phyloP scores from a whole-genome alignment of 2,113 vertebrate species.

The Tachuris rubrigastra region DNA sequence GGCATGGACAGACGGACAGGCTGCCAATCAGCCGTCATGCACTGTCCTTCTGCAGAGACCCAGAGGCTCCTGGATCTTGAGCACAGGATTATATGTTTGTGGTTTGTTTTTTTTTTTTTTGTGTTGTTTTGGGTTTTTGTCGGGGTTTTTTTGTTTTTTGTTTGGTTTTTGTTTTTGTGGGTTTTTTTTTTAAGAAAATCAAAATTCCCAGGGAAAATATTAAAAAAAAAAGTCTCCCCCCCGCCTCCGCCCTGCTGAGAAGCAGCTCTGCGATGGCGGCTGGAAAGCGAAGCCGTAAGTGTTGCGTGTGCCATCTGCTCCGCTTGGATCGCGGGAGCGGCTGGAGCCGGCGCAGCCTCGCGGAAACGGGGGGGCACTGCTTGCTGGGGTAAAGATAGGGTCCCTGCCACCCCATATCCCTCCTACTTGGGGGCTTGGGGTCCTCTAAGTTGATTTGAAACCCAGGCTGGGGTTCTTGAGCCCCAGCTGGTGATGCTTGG shows the following conservation, averaged over 20 bases:
- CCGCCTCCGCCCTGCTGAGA: slow-evolving; percentile 44
- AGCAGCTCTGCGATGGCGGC: slow-evolving; percentile 64
- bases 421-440: rapidly evolving
- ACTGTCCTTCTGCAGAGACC: rapidly evolving
- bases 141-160: too few relatives aligned
- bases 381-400: background rate
- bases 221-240: background rate
- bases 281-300: slow-evolving; percentile 59
- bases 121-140: background rate
- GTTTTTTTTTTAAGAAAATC: background rate
- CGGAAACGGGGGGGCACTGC: background rate
- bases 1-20: background rate
- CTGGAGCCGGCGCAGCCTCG: slow-evolving; percentile 18
- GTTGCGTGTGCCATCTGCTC: slow-evolving; percentile 64
- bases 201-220: slow-evolving; percentile 32
- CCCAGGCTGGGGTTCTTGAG: rapidly evolving
- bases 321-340: slow-evolving; percentile 20
- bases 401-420: background rate
- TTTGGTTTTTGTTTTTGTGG: background rate
- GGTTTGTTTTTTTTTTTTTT: too few relatives aligned
- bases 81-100: background rate
- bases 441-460: background rate
- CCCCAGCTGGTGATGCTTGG: background rate
- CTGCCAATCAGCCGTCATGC: rapidly evolving
- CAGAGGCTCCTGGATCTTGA: background rate